phyloP scores from a whole-genome alignment of 2,888 invertebrate species.

The Entomobrya multifasciata region DNA sequence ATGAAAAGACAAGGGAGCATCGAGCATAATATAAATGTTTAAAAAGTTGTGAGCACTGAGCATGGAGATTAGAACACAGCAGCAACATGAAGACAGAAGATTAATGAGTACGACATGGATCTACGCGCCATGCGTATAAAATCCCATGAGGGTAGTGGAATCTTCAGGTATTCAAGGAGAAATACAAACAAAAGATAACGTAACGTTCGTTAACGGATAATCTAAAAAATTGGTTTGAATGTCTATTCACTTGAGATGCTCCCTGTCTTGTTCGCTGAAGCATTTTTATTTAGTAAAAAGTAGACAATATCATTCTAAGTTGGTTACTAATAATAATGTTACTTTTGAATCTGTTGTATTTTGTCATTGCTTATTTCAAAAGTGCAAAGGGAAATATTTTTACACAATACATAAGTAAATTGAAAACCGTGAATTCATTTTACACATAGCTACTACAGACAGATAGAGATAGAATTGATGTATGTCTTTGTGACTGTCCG shows the following conservation, averaged over 20 bases:
- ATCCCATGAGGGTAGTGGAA: no score
- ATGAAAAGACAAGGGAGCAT: background rate
- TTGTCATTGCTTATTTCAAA: conserved; percentile 31
- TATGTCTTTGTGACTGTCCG: no score
- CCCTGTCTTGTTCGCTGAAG: background rate
- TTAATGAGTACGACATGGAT: conserved; percentile 3
- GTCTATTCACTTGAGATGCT: background rate
- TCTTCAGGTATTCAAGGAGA: background rate
- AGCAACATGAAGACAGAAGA: background rate
- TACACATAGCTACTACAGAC: no score
- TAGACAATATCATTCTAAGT: no score
- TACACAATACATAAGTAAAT: no score
- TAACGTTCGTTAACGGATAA: conserved; percentile 15
- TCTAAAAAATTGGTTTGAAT: background rate
- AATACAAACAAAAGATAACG: background rate
- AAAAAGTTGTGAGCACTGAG: background rate
- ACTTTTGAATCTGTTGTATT: conserved; percentile 32
- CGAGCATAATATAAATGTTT: background rate
- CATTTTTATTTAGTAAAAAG: no score
- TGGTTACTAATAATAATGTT: background rate
- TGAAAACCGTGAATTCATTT: no score
- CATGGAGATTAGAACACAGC: background rate
- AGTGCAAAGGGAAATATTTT: no score
- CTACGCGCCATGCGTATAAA: background rate
- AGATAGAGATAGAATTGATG: no score